Base-by-base conservation (phyloP, 2,888 invertebrate species). In the Megaustenia siamemsis region DNA sequence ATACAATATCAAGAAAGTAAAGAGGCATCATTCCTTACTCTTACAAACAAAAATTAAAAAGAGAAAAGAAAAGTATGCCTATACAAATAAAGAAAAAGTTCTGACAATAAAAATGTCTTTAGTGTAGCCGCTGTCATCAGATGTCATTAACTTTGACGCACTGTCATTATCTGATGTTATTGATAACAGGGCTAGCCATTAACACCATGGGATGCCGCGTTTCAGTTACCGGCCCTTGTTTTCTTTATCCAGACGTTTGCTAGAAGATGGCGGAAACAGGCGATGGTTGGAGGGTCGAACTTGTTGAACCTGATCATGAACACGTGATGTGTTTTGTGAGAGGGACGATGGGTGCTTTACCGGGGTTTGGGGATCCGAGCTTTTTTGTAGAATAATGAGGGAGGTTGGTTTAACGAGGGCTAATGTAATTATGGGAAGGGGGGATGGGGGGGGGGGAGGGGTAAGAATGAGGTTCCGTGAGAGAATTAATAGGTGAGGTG, bases 141-240 rank as follows among this genome's bases (percentile, higher is more conserved):
- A 28, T 63, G n/a, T 77, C 35, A 63, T 77, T 56, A 78, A 32
- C 78, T 4, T 66, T 18, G 1, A 15, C 43, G 5, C 40, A 32
- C n/a, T 32, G 40, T 28, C 78, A 78, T 66, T 45, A 63, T 78
- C 43, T 78, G 43, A 78, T 78, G 63, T 40, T 66, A 40, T 45
- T 78, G 10, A 10, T 40, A 45, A 43, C 66, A 43, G 28, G 18
- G 32, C 12, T 6, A 12, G 78, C 66, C 66, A 32, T 78, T 78
- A 78, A 32, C 63, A 28, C 28, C 28, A 2, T 15, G 45, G 78
- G 45, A 28, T 1, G 15, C 18, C 43, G 1, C n/a, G 28, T 60
- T 32, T 28, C 28, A 28, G 32, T 60, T 43, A 15, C 28, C 32
- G 0, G 28, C 1, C 32, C 63, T 10, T 60, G 43, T 78, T 63